phyloP scores from a whole-genome alignment of 2,113 vertebrate species.

The Ptychochromis oligacanthus region DNA sequence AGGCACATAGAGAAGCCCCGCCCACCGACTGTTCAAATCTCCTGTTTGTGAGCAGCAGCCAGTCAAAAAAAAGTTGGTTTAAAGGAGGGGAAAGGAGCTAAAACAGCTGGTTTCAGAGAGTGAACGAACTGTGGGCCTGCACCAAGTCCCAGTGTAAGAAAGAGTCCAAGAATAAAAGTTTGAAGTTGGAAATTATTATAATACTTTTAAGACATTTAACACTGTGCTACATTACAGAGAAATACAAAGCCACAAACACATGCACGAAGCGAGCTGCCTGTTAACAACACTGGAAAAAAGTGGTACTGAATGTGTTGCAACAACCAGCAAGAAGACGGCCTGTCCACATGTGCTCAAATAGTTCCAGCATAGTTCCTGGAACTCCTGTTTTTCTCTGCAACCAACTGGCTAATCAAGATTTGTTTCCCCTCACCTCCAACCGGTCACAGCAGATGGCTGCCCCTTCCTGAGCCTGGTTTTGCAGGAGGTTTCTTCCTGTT shows the following conservation, averaged over 20 bases:
- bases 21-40: not conserved
- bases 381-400: too few relatives aligned
- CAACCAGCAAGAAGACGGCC: not conserved
- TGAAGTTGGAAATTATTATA: not conserved
- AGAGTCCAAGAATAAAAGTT: not conserved
- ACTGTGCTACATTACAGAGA: not conserved
- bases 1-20: not conserved
- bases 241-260: not conserved
- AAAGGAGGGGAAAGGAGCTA: not conserved
- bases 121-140: not conserved
- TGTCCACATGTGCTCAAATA: not conserved
- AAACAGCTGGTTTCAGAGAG: not conserved
- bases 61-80: not conserved
- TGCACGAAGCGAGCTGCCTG: not conserved
- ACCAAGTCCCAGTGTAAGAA: not conserved
- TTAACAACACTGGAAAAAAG: not conserved
- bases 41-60: not conserved
- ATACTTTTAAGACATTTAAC: not conserved
- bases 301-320: not conserved
- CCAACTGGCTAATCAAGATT: too few relatives aligned
- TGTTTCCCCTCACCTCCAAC: too few relatives aligned
- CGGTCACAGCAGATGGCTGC: too few relatives aligned
- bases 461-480: too few relatives aligned
- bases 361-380: too few relatives aligned
- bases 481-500: too few relatives aligned